These are phyloP conservation scores for Drosophila fungiperda DNA, from an alignment of 2,888 invertebrate genomes.

Conservation along the genomic window DNA sequence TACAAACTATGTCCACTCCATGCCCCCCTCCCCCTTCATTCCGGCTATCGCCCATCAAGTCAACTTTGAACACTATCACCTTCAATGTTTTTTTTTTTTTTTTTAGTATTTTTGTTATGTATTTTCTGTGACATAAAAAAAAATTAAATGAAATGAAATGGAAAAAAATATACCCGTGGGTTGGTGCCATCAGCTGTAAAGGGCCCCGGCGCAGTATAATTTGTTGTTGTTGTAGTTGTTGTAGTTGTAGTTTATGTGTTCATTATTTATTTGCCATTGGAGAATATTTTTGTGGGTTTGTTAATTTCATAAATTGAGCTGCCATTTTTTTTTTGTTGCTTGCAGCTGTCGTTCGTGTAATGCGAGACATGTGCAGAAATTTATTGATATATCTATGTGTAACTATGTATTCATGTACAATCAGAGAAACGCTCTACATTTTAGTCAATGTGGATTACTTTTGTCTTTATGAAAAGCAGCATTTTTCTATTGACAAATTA, in stretches of 20 bases:
- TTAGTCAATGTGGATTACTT: neutral
- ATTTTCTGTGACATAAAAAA: slow-evolving; percentile 64
- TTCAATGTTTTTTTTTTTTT: slow-evolving; percentile 42
- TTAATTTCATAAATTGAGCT: slow-evolving; percentile 78
- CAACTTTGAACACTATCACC: slow-evolving; percentile 51
- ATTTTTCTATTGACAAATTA: neutral
- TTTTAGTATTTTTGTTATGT: slow-evolving; percentile 23
- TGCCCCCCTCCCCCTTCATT: neutral
- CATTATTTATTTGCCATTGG: slow-evolving; percentile 54
- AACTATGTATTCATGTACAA: neutral
- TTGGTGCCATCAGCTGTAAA: slow-evolving; percentile 56
- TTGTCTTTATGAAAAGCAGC: neutral
- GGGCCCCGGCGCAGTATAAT: slow-evolving; percentile 54
- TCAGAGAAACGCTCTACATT: neutral
- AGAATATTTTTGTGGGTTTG: slow-evolving; percentile 49
- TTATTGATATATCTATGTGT: neutral
- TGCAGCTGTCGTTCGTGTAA: slow-evolving; percentile 35
- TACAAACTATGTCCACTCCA: slow-evolving; percentile 51
- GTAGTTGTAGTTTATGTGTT: slow-evolving; percentile 53
- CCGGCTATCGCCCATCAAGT: slow-evolving; percentile 32
- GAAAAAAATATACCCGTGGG: slow-evolving; percentile 48
- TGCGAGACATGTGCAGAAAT: slow-evolving; percentile 3
- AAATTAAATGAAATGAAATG: slow-evolving; percentile 15
- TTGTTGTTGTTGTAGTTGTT: slow-evolving; percentile 32
- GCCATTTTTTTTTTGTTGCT: slow-evolving; percentile 35